Conservation (phyloP, 1,140 invertebrate species). For the Diploscapter pachys region DNA sequence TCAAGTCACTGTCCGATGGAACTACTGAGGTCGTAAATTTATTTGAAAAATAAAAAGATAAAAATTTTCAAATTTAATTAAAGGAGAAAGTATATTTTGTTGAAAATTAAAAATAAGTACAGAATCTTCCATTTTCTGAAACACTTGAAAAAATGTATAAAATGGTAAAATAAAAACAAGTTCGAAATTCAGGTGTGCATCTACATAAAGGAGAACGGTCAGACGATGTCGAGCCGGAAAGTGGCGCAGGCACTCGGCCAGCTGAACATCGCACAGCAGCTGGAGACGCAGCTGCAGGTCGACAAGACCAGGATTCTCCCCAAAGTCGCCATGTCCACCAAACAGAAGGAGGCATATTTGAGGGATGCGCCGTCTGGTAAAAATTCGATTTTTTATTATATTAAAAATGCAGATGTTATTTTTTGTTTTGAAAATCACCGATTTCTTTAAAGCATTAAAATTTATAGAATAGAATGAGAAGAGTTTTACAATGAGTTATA, state of each 20-base stretch:
- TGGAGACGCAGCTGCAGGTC: conserved; percentile 25
- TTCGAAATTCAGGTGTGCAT: no score
- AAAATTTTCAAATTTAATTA: no score
- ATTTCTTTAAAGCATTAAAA: neutral
- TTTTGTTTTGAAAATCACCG: no score
- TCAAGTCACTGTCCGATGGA: conserved; percentile 22
- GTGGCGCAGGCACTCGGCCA: conserved; percentile 14
- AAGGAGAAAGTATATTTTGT: no score
- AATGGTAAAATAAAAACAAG: no score
- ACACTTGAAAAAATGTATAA: no score
- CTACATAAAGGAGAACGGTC: conserved; percentile 14
- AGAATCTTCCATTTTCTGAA: no score
- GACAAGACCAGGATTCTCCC: conserved; percentile 27
- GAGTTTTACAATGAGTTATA: neutral
- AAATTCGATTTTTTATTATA: no score
- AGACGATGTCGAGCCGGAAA: conserved; percentile 5
- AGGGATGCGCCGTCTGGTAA: conserved; percentile 33
- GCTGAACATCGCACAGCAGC: conserved; percentile 10
- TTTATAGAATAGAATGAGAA: neutral
- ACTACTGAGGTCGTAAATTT: conserved; percentile 24
- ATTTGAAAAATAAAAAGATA: no score
- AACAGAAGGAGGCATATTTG: conserved; percentile 30
- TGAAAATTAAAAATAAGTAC: no score
- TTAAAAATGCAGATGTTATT: no score
- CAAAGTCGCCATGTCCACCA: conserved; percentile 29